Evolutionary conservation across 2,113 vertebrate species (phyloP).

Genomic region (Ivindomyrus marchei): DNA sequence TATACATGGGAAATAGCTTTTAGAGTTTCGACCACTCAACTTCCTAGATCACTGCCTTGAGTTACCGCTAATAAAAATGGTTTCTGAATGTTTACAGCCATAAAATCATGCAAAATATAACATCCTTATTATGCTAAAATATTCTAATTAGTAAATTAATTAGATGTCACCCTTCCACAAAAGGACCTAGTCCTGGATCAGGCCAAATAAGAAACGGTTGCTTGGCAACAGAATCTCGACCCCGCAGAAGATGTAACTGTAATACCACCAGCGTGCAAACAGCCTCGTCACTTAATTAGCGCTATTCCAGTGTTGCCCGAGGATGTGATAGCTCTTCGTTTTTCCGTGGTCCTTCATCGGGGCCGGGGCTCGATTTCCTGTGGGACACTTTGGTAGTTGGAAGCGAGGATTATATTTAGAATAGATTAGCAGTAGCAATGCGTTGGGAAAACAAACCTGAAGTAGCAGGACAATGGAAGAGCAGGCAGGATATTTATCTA

Average conservation of each 20-base stretch:
- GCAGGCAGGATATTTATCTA: not conserved
- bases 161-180: not conserved
- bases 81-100: not conserved
- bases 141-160: not conserved
- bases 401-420: not conserved
- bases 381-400: not conserved
- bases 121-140: conserved; percentile 1
- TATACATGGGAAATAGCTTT: not conserved
- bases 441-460: not conserved
- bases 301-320: not conserved
- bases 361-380: not conserved
- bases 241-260: not conserved
- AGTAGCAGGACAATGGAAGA: not conserved
- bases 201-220: conserved; percentile 5
- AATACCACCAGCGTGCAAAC: not conserved
- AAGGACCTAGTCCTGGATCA: not conserved
- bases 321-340: not conserved
- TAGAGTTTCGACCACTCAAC: not conserved
- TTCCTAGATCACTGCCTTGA: not conserved
- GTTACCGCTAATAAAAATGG: not conserved
- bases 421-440: not conserved
- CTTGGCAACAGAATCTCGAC: not conserved
- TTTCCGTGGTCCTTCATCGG: not conserved
- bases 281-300: not conserved
- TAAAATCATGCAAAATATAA: not conserved